A percentile compares a stretch with the other conserved stretches of the same genome.
These are phyloP conservation scores for Boleophthalmus pectinirostris DNA, from an alignment of 2,113 vertebrate genomes.

Conservation along the genomic window DNA sequence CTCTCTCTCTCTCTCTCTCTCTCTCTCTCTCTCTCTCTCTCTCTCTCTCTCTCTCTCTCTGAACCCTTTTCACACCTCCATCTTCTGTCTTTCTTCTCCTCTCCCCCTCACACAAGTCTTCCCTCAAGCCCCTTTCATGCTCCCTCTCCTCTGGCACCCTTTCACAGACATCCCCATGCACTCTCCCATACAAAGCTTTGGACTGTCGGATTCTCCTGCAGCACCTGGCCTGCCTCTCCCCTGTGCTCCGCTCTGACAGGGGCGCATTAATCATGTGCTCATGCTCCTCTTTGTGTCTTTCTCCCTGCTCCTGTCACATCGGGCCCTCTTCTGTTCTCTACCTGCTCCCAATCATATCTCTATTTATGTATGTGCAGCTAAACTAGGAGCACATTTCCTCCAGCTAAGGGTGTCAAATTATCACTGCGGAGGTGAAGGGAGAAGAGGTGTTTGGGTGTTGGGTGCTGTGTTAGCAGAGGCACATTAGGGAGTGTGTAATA, in stretches of 20 bases:
- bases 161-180: slow-evolving; percentile 34
- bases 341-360: slow-evolving; percentile 40
- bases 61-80: slow-evolving; percentile 39
- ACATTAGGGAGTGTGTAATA: slow-evolving; percentile 17
- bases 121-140: slow-evolving; percentile 45
- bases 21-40: not conserved
- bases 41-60: not conserved
- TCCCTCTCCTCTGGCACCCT: slow-evolving; percentile 28
- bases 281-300: slow-evolving; percentile 36
- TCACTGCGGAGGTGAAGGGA: slow-evolving; percentile 7
- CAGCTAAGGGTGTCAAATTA: slow-evolving; percentile 13
- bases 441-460: slow-evolving; percentile 17
- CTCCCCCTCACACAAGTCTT: slow-evolving; percentile 33
- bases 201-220: slow-evolving; percentile 56
- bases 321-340: slow-evolving; percentile 15
- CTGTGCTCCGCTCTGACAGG: slow-evolving; percentile 71
- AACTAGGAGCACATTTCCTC: slow-evolving; percentile 22
- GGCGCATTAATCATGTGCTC: slow-evolving; percentile 75
- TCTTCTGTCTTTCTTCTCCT: slow-evolving; percentile 6
- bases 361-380: slow-evolving; percentile 36
- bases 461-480: not conserved
- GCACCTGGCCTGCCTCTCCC: slow-evolving; percentile 65
- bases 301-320: slow-evolving; percentile 22
- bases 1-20: not conserved
- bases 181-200: slow-evolving; percentile 26